Evolutionary conservation across 2,113 vertebrate species (phyloP).

Genomic region (Myanophis thanlyinensis): DNA sequence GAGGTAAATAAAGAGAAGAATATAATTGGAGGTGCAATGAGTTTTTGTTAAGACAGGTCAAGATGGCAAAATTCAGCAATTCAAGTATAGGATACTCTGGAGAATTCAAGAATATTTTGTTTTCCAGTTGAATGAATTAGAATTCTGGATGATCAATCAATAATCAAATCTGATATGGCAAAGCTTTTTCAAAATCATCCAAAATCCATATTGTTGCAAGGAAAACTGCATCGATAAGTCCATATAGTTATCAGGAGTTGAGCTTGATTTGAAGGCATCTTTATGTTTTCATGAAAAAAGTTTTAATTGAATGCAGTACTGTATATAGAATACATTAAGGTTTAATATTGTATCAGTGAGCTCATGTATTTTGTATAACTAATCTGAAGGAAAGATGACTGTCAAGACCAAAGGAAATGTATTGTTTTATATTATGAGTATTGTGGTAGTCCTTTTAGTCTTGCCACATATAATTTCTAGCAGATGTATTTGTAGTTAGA

Average conservation of each 20-base stretch:
- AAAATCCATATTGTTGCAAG: background rate
- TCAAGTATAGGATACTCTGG: background rate
- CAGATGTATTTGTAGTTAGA: too few relatives aligned
- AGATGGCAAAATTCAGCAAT: background rate
- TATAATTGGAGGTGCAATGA: background rate
- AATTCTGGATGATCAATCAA: background rate
- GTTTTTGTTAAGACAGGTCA: background rate
- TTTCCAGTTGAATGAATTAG: background rate
- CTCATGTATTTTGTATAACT: background rate
- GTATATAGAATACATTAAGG: background rate
- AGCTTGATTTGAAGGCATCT: background rate
- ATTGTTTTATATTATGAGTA: too few relatives aligned
- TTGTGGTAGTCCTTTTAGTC: too few relatives aligned
- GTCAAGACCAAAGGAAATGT: too few relatives aligned
- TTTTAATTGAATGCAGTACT: background rate
- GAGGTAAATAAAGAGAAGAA: background rate
- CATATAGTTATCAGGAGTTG: background rate
- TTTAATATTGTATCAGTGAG: background rate
- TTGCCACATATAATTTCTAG: too few relatives aligned
- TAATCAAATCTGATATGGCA: background rate
- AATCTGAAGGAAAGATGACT: background rate
- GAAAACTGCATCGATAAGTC: background rate
- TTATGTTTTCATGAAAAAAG: background rate
- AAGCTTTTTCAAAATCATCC: background rate
- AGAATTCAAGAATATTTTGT: background rate